phyloP scores from a whole-genome alignment of 2,797 vertebrate species.

The Eutrigla gurnardus region DNA sequence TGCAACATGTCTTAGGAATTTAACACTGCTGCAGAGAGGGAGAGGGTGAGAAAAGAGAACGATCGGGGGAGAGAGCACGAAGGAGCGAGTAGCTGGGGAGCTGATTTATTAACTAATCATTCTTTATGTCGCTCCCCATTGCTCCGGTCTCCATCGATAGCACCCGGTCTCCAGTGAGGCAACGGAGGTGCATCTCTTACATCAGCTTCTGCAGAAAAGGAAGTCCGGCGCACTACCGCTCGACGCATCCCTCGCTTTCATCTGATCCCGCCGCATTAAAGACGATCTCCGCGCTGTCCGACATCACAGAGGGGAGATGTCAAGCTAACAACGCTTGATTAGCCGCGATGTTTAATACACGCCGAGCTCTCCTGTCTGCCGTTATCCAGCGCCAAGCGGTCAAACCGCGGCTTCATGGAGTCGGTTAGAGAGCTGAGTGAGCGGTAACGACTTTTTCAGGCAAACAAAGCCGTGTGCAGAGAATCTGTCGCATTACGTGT shows the following conservation, averaged over 20 bases:
- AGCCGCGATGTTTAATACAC: constrained; percentile 66
- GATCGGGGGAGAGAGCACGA: constrained; percentile 49
- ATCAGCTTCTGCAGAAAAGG: constrained; percentile 71
- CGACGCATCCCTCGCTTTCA: constrained; percentile 67
- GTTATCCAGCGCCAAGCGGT: constrained; percentile 52
- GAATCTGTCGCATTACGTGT: constrained; percentile 13
- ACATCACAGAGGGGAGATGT: constrained; percentile 71
- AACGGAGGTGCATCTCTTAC: constrained; percentile 81
- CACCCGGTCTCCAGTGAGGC: constrained; percentile 75
- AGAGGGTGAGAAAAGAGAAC: constrained; percentile 37
- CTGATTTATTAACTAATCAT: constrained; percentile 86
- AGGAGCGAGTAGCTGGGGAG: constrained; percentile 69
- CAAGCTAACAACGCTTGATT: constrained; percentile 71
- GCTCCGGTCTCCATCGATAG: constrained; percentile 81
- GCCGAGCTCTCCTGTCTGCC: constrained; percentile 57
- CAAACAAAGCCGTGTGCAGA: constrained; percentile 41
- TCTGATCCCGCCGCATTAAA: constrained; percentile 67
- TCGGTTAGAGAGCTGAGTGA: constrained; percentile 71
- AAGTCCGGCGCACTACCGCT: constrained; percentile 57
- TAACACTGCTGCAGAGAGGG: constrained; percentile 61
- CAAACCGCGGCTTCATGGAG: constrained; percentile 68
- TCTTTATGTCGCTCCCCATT: constrained; percentile 80
- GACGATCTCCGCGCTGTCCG: constrained; percentile 64
- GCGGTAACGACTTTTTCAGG: constrained; percentile 71
- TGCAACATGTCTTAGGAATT: constrained; percentile 82